Evolutionary conservation across 2,113 vertebrate genomes (phyloP).

Genomic region (Columba livia): DNA sequence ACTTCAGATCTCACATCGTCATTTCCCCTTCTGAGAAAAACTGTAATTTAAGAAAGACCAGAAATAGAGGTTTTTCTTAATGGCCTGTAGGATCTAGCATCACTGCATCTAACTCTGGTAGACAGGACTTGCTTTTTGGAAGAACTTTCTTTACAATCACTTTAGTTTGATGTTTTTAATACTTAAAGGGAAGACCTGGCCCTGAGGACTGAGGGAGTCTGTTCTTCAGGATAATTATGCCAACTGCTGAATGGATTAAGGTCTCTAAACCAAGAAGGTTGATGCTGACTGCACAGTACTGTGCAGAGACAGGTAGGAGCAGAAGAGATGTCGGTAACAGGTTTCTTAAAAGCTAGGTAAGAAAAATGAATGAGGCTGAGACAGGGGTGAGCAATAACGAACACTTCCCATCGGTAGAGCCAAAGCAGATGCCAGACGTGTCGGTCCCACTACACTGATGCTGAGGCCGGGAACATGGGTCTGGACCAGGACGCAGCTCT

Average conservation of each 20-base stretch:
- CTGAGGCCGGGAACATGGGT: rapidly evolving
- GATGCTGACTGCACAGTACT: background rate
- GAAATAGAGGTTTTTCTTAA: background rate
- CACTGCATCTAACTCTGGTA: background rate
- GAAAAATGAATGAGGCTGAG: background rate
- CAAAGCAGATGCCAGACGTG: background rate
- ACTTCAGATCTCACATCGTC: background rate
- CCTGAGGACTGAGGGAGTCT: background rate
- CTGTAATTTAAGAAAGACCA: background rate
- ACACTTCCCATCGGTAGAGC: background rate
- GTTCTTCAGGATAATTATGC: background rate
- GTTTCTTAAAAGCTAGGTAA: background rate
- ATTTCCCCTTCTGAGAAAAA: background rate
- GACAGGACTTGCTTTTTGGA: background rate
- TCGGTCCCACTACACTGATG: background rate
- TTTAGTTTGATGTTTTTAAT: background rate
- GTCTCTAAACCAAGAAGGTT: background rate
- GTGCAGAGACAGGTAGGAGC: background rate
- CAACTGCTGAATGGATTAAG: background rate
- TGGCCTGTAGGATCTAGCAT: background rate
- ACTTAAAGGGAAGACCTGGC: background rate
- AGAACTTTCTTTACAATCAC: background rate
- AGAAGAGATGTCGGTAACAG: background rate
- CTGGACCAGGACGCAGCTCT: background rate
- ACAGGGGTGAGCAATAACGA: background rate